A percentile compares a stretch with the other conserved stretches of the same genome.
Conservation (phyloP, 1,140 invertebrate species). For the Armadillidium nasatum region DNA sequence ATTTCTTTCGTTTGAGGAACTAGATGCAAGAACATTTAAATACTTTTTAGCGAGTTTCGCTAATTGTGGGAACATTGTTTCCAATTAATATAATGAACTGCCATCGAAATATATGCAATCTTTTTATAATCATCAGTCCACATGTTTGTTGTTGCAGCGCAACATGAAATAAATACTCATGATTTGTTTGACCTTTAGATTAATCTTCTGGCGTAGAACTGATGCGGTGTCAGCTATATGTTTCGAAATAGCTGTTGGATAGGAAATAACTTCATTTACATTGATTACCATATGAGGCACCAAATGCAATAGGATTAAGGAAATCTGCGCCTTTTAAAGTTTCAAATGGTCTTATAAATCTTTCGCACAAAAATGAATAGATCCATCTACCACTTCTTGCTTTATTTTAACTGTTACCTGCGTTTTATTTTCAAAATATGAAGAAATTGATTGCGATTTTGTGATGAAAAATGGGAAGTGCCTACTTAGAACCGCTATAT, state of each 20-base stretch:
- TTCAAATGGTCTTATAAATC: neutral
- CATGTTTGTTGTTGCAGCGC: neutral
- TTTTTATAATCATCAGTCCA: neutral
- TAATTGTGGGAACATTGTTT: too few relatives aligned
- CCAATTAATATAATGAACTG: neutral
- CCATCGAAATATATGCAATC: neutral
- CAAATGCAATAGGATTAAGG: neutral
- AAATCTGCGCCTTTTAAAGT: neutral
- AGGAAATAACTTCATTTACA: neutral
- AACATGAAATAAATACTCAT: neutral
- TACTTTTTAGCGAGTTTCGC: too few relatives aligned
- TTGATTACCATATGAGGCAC: neutral
- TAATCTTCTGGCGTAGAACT: neutral
- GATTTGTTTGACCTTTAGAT: neutral
- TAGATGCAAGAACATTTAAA: too few relatives aligned
- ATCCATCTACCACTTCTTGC: neutral
- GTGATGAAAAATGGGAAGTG: too few relatives aligned
- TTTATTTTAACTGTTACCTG: too few relatives aligned
- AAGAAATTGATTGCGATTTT: too few relatives aligned
- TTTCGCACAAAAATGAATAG: neutral
- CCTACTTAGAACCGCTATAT: too few relatives aligned
- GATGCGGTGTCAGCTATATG: neutral
- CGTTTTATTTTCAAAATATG: too few relatives aligned
- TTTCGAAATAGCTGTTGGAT: neutral
- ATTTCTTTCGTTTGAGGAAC: too few relatives aligned